Base-by-base conservation (phyloP, 2,888 invertebrate genomes). In the Camptogramma bilineatum region DNA sequence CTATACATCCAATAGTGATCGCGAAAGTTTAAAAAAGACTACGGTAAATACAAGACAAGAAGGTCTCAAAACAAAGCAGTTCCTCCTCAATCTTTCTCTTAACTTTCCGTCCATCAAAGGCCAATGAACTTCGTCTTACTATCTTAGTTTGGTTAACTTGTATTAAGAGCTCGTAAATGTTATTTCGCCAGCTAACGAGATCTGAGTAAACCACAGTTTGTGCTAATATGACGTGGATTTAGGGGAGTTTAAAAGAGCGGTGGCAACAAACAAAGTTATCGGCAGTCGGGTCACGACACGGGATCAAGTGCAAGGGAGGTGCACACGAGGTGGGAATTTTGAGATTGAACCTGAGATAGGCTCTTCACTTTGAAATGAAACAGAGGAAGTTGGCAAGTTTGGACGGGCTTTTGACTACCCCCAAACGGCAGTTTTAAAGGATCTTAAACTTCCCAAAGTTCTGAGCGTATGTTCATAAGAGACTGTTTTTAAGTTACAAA, bases 241-340 rank as follows among this genome's bases (percentile, higher is more conserved):
- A 75, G 73, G 75, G 73, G 68, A 77, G 62, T 80, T 81, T 81
- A 77, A 80, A 84, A 81, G 81, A 81, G 82, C 71, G 75, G 82
- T 77, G 83, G 84, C 82, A 85, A 88, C 91, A 91, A 91, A 91
- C 90, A 91, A 90, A 89, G 84, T 71, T 74, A 89, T 92, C 84
- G 81, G 84, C 74, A 93, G 87, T 91, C 93, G 75, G 81, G 88
- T 89, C 93, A 93, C 93, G 91, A 73, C 76, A 80, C 80, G 84
- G 88, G 91, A 91, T 91, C 90, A 91, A 92, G 88, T 90, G 92
- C 87, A 89, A 84, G 63, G 67, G 62, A 57, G 79, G 64, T 72
- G 63, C 74, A 87, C 84, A 83, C 67, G 83, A 69, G 73, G 62
- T 70, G 46, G 50, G 53, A 39, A 61, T 70, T 48, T 19, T 10